Conservation (phyloP, 1,140 invertebrate species). For the Liolophura sinensis region DNA sequence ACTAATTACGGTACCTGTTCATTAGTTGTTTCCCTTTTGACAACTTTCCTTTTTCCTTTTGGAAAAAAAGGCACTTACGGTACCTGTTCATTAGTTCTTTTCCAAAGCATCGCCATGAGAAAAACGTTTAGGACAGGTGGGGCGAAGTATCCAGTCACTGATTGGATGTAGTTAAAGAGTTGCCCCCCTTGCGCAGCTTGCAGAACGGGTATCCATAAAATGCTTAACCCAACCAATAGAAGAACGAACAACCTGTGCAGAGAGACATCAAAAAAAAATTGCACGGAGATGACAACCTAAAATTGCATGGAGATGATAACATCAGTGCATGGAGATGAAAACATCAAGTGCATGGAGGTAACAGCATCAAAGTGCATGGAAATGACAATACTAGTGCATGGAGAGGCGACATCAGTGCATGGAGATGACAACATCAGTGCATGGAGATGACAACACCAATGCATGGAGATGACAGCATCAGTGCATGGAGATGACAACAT, state of each 20-base stretch:
- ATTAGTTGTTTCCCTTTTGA: slow-evolving; percentile 60
- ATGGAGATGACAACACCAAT: no score
- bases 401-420: no score
- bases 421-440: no score
- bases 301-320: background rate
- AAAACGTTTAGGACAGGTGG: slow-evolving; percentile 62
- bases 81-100: slow-evolving; percentile 61
- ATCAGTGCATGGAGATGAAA: no score
- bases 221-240: slow-evolving; percentile 57
- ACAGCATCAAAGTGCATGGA: no score
- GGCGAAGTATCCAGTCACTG: slow-evolving; percentile 60
- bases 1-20: slow-evolving; percentile 55
- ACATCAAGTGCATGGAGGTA: no score
- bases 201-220: slow-evolving; percentile 62
- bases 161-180: slow-evolving; percentile 64
- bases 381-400: no score
- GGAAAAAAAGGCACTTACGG: no score
- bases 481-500: no score
- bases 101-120: slow-evolving; percentile 60
- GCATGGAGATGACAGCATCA: no score
- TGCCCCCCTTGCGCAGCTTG: slow-evolving; percentile 62
- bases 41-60: no score
- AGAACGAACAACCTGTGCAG: slow-evolving; percentile 52
- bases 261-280: background rate
- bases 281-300: background rate